These are phyloP conservation scores for Oenanthe oenanthe DNA, from an alignment of 2,113 vertebrate genomes.

Conservation along the genomic window DNA sequence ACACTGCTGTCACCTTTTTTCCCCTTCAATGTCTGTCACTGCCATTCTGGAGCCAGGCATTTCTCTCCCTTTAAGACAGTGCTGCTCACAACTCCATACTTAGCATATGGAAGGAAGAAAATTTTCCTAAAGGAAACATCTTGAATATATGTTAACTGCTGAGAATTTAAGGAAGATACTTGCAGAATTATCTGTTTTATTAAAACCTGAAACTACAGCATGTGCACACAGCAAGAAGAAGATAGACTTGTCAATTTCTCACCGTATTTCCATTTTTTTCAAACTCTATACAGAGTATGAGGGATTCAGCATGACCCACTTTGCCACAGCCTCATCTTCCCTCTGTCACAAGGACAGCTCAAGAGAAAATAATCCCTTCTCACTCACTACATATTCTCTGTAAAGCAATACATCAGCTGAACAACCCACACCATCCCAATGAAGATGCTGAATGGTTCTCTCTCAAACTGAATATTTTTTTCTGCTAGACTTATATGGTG, in stretches of 20 bases:
- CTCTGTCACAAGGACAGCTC: background rate
- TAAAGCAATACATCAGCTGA: background rate
- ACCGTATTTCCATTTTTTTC: background rate
- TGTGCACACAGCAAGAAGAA: background rate
- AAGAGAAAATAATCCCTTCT: constrained; percentile 14
- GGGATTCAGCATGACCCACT: background rate
- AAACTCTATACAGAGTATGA: background rate
- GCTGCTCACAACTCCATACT: background rate
- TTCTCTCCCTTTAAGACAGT: background rate
- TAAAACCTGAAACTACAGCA: background rate
- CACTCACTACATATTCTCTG: background rate
- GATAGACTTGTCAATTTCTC: background rate
- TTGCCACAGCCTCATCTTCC: background rate
- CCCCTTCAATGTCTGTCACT: background rate
- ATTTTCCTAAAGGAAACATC: background rate
- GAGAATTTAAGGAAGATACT: background rate
- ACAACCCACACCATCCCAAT: background rate
- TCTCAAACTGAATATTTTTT: background rate
- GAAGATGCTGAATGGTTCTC: background rate
- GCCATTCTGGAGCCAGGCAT: background rate
- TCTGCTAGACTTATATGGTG: background rate
- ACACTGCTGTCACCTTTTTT: background rate
- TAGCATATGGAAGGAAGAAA: background rate
- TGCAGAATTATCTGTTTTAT: background rate
- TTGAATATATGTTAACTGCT: background rate